A percentile compares a stretch with the other conserved stretches of the same genome.
Conservation (phyloP, 2,888 invertebrate genomes). For the Orchestes rusci region DNA sequence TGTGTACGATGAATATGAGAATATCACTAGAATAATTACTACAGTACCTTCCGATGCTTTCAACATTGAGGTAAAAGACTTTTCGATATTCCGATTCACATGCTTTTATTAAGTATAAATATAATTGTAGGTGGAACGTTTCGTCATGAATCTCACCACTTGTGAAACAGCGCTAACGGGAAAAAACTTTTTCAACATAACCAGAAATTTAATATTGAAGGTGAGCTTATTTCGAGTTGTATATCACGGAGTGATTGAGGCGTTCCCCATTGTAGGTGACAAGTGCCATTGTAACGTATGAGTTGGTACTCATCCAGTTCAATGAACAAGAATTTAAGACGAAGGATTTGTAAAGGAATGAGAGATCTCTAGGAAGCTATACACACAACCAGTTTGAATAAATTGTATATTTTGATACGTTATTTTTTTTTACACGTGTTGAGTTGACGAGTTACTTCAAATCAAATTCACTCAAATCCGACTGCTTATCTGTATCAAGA, state of each 20-base stretch:
- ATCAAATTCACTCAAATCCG: too few relatives aligned
- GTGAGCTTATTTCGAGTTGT: constrained; percentile 17
- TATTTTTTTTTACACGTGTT: too few relatives aligned
- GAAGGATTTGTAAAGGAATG: constrained; percentile 8
- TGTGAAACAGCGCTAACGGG: constrained; percentile 26
- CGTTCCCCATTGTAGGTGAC: too few relatives aligned
- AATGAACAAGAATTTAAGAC: constrained; percentile 15
- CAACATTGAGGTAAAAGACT: constrained; percentile 51
- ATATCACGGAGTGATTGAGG: too few relatives aligned
- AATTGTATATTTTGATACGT: too few relatives aligned
- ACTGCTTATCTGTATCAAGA: too few relatives aligned
- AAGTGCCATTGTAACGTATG: constrained; percentile 36
- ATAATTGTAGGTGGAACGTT: constrained; percentile 28
- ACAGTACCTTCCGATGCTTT: constrained; percentile 57
- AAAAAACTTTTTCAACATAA: constrained; percentile 28
- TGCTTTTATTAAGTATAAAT: neutral
- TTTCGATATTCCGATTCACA: neutral
- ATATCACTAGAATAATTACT: constrained; percentile 45
- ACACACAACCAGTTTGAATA: too few relatives aligned
- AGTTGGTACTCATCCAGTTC: constrained; percentile 37
- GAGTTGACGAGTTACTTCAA: too few relatives aligned
- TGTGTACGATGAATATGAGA: constrained; percentile 36
- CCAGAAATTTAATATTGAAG: constrained; percentile 28
- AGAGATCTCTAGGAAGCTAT: too few relatives aligned
- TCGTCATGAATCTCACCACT: constrained; percentile 24